Base-by-base conservation (phyloP, 2,797 vertebrate genomes). In the Iguana delicatissima region DNA sequence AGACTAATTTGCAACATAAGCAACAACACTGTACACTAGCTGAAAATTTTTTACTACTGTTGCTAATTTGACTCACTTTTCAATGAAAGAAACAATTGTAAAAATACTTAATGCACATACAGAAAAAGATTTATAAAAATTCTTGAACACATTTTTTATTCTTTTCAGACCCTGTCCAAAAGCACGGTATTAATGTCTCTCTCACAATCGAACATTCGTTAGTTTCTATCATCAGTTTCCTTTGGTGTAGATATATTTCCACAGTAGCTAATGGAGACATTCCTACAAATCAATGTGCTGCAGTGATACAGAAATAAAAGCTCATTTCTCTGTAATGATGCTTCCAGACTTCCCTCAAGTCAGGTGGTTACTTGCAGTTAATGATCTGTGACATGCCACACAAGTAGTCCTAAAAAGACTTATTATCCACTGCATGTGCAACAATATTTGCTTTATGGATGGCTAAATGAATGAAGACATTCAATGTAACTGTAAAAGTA, bases 381-480 rank as follows among this genome's bases (percentile, higher is more conserved):
- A 99, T 99, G 99, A 98, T 97, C 99, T 98, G 96, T 99, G 98
- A 99, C 98, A 97, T 98, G 97, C 99, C 99, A 99, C 99, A 99
- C 99, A 99, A 98, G 98, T 98, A 98, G 98, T 97, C 98, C 98
- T 98, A 98, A 98, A 97, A 98, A 99, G 98, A 98, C 98, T 98
- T 98, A 99, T 99, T 99, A 98, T 98, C 98, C 98, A 97, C 97
- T 98, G 98, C 98, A 99, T 98, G 98, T 99, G 99, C 98, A 98
- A 99, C 98, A 99, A 99, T 99, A 99, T 99, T 99, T 99, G 98
- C 98, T 99, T 99, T 99, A 98, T 98, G 98, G 98, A 98, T 98
- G 98, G 98, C 98, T 98, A 98, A 98, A 98, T 98, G 98, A 99
- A 99, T 98, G 98, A 99, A 98, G 98, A 99, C 98, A 98, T 99